Base-by-base conservation (phyloP, 2,113 vertebrate species). In the Pristiophorus japonicus region DNA sequence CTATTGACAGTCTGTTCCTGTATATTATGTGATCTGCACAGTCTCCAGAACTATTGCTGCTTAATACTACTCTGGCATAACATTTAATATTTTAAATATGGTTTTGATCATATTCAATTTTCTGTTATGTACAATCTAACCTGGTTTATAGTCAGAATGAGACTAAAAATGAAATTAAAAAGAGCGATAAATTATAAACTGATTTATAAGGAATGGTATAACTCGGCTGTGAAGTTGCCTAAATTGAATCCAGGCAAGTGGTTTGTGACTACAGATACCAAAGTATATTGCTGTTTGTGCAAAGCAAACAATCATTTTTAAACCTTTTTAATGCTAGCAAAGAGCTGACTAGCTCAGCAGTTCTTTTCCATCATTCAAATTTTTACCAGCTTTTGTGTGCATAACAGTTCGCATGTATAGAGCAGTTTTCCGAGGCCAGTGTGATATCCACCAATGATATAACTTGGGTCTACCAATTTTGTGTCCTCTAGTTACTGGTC, bases 81-180 rank as follows among this genome's bases (percentile, higher is more conserved):
- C n/a, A 78, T 38, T 67, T 67, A 75, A 78, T 78, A 78, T 78
- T 55, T 85, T 55, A 88, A 88, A 55, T 85, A 85, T 85, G 20
- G 42, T 85, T 85, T 85, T 85, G 24, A 84, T 22, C 4, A 14
- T 4, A 84, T 45, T 78, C 10, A 59, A 59, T 59, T 78, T 78
- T 78, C 3, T 78, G 12, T 67, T 67, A 34, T 78, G n/a, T 84
- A 20, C 2, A 30, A 30, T 55, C 11, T 55, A 55, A 88, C 10
- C n/a, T 88, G n/a, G 75, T 78, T 78, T 78, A 78, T 78, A 38
- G n/a, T 78, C 75, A 16, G 34, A 78, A 78, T 78, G 47, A 30
- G 24, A 88, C 12, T 88, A n/a, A n/a, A n/a, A n/a, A 88, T 51
- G 45, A 55, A 88, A 88, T 30, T 88, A 7, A 55, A 55, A 55